A percentile compares a stretch with the other conserved stretches of the same genome.
phyloP scores from a whole-genome alignment of 2,888 invertebrate species.

The Diarsia rubi region DNA sequence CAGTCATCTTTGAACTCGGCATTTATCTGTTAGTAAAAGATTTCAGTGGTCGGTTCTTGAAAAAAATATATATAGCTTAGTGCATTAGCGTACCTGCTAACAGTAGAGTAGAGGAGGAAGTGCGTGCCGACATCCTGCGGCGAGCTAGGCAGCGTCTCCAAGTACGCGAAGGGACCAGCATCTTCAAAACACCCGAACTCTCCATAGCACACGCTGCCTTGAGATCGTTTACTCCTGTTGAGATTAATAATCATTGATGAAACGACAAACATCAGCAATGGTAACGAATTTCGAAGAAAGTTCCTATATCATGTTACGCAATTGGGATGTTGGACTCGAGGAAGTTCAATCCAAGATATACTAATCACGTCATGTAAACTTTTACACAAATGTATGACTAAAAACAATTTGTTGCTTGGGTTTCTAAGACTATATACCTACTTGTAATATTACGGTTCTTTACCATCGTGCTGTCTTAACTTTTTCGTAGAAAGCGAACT shows the following conservation, averaged over 20 bases:
- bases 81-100: conserved; percentile 87
- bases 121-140: conserved; percentile 97
- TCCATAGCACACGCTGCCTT: conserved; percentile 96
- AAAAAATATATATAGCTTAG: neutral
- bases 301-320: neutral
- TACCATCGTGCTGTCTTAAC: neutral
- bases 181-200: conserved; percentile 98
- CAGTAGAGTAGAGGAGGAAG: conserved; percentile 94
- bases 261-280: no score
- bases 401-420: no score
- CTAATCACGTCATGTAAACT: no score
- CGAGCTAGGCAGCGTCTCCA: conserved; percentile 96
- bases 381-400: no score
- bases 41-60: neutral
- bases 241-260: neutral
- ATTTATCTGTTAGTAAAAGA: neutral
- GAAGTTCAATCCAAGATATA: neutral
- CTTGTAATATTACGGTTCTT: no score
- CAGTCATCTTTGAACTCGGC: neutral
- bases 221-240: conserved; percentile 93
- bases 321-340: neutral
- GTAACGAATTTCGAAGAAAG: neutral
- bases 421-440: no score
- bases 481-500: neutral
- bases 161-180: conserved; percentile 96